Evolutionary conservation across 2,113 vertebrate genomes (phyloP), one percentile per base, ranked within the genome.

Genomic region (Dromas ardeola): DNA sequence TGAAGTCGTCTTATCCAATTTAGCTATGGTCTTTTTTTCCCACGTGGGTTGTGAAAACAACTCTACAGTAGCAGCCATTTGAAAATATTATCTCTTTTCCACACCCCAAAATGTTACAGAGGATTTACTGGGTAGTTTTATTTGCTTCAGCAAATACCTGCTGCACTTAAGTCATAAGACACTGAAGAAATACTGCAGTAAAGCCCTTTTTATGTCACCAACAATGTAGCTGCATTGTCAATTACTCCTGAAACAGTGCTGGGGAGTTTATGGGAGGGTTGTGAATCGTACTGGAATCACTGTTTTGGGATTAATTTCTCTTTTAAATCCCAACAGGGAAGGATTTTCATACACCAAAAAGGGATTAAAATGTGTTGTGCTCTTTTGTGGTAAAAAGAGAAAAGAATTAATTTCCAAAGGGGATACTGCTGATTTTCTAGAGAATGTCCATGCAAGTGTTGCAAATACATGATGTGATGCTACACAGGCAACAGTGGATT

Each of bases 111-210:
- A 78, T 72, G 34, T 88, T 96, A 90, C 52, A 53, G 90, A 91
- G 91, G 89, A 96, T 97, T 96, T 96, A 91, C 81, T 91, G 73
- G 81, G 21, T 93, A 82, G 61, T 94, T 96, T 91, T 93, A 94
- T 96, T 95, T 95, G 86, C 96, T 94, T 93, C 90, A 93, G 79
- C 77, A 96, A 95, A 83, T 94, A 92, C 47, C 70, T 95, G 61
- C 91, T 95, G 61, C 86, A 79, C 93, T 96, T 93, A 49, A 93
- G 83, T 76, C 86, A 49, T 81, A 85, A 95, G 88, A 76, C 50
- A 72, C 72, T 84, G 83, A 93, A 95, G 88, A 93, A 91, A 93
- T 93, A 92, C 83, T 97, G 77, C 73, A 65, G 74, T 53, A 82
- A 78, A 74, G 36, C 73, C 72, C 65, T 93, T 93, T 93, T 95